Conservation (phyloP, 2,888 invertebrate species). For the Panopea generosa region DNA sequence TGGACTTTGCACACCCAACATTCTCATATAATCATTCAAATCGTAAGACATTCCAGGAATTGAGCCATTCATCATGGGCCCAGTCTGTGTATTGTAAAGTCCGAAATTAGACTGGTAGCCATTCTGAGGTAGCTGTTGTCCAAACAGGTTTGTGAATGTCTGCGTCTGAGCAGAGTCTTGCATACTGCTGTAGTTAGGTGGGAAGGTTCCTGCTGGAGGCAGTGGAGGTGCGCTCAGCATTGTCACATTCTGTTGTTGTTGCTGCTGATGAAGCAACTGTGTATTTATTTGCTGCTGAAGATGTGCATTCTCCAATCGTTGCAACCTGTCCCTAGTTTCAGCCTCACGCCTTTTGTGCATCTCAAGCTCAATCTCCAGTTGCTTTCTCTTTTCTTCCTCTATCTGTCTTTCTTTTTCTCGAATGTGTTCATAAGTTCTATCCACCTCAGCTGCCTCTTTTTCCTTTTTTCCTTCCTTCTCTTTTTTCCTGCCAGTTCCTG, state of each 20-base stretch:
- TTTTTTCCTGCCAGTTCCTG: constrained; percentile 45
- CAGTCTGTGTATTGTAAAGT: constrained; percentile 48
- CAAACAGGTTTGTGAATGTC: constrained; percentile 48
- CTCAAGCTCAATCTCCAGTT: constrained; percentile 73
- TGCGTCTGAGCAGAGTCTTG: constrained; percentile 31
- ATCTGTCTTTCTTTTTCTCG: constrained; percentile 69
- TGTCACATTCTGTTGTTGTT: constrained; percentile 64
- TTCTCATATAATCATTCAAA: constrained; percentile 74
- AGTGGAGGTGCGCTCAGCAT: constrained; percentile 58
- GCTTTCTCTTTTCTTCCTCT: constrained; percentile 70
- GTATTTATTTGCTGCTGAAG: constrained; percentile 68
- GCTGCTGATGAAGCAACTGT: constrained; percentile 65
- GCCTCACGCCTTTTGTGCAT: constrained; percentile 69
- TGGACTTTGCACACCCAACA: constrained; percentile 73
- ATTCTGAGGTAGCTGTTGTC: constrained; percentile 56
- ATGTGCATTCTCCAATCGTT: constrained; percentile 69
- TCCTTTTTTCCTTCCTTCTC: constrained; percentile 72
- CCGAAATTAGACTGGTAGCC: constrained; percentile 51
- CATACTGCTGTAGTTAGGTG: constrained; percentile 35
- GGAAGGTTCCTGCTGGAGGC: constrained; percentile 59
- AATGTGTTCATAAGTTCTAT: constrained; percentile 55
- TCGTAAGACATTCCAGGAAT: constrained; percentile 63
- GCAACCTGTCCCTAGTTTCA: constrained; percentile 71
- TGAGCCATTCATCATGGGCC: constrained; percentile 49
- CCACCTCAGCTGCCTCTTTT: constrained; percentile 61